These are phyloP conservation scores for Parochlus steinenii DNA, from an alignment of 2,888 invertebrate species.

Conservation along the genomic window DNA sequence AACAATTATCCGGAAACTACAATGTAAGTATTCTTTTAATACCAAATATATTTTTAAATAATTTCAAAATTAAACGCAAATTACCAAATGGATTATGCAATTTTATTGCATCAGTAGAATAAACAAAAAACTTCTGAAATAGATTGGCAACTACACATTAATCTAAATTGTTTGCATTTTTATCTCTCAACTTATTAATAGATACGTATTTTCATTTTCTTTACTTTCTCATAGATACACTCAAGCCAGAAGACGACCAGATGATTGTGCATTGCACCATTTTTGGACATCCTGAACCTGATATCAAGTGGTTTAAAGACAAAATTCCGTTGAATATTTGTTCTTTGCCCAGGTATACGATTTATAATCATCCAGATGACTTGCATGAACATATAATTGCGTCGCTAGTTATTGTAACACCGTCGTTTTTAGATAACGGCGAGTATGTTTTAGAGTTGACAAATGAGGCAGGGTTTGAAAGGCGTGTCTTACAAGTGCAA, in stretches of 20 bases:
- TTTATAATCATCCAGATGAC: conserved; percentile 11
- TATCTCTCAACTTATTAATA: conserved; percentile 5
- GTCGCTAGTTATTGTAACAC: conserved; percentile 4
- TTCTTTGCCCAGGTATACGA: conserved; percentile 1
- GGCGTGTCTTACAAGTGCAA: conserved; percentile 3
- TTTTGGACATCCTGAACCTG: conserved; percentile 8
- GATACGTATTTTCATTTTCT: background rate
- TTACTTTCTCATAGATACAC: conserved; percentile 6
- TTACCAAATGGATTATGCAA: conserved; percentile 5
- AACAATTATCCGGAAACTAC: conserved; percentile 8
- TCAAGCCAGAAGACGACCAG: conserved; percentile 8
- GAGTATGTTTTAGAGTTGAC: conserved; percentile 8
- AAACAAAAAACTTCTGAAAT: conserved; percentile 3
- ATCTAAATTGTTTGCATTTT: background rate
- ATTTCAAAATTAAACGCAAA: no score
- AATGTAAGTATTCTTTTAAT: no score
- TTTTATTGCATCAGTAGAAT: background rate
- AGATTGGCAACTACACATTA: no score
- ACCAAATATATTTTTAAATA: no score
- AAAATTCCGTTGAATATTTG: conserved; percentile 8
- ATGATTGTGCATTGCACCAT: conserved; percentile 9
- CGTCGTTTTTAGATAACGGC: conserved; percentile 7
- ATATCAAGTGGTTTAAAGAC: conserved; percentile 5
- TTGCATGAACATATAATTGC: conserved; percentile 10
- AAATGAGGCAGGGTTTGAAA: conserved; percentile 8